Evolutionary conservation across 2,113 vertebrate genomes (phyloP), one percentile per base, ranked within the genome.

Genomic region (Gymnorhina tibicen): DNA sequence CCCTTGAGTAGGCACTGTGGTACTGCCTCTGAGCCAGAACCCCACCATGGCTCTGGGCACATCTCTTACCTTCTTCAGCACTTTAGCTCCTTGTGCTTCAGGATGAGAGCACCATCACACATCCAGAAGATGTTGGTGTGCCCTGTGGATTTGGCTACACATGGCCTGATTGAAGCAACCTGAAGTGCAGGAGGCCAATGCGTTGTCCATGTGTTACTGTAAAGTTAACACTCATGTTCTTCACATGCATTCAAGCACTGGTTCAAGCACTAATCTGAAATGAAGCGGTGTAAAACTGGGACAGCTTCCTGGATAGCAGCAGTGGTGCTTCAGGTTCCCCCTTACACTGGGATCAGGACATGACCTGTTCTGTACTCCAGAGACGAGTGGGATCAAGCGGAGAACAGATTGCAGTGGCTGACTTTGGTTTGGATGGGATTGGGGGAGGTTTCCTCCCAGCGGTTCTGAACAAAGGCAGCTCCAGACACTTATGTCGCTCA

Each of bases 401-500:
- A 70, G 64, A 46, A 50, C 11, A 15, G 68, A 15, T n/a, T 81
- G 85, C 28, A 8, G n/a, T 8, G 49, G 12, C 7, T 92, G 56
- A 3, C 46, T 68, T 30, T 62, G 70, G 16, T 39, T 79, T 21
- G 50, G 78, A 7, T 58, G 1, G 21, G 32, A 24, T 37, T 2
- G 8, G 44, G 49, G 41, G n/a, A 32, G 35, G 19, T 78, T 94
- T 83, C 52, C 75, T 84, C 35, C 42, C 55, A 44, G 87, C 30
- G 19, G 30, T 33, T 70, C 22, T 3, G 7, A 42, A 81, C 85
- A 84, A 70, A 92, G 79, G 87, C 87, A 64, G 50, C 72, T 88
- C 32, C 63, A 6, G 30, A 9, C 0, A 2, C 60, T 86, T 23
- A 6, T 3, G 4, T n/a, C 1, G 3, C 70, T 78, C 1, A 2